Percentiles rank a stretch among this genome's conserved stretches.
These are phyloP conservation scores for Phymorhynchus buccinoides DNA, from an alignment of 1,140 invertebrate genomes.

Conservation along the genomic window DNA sequence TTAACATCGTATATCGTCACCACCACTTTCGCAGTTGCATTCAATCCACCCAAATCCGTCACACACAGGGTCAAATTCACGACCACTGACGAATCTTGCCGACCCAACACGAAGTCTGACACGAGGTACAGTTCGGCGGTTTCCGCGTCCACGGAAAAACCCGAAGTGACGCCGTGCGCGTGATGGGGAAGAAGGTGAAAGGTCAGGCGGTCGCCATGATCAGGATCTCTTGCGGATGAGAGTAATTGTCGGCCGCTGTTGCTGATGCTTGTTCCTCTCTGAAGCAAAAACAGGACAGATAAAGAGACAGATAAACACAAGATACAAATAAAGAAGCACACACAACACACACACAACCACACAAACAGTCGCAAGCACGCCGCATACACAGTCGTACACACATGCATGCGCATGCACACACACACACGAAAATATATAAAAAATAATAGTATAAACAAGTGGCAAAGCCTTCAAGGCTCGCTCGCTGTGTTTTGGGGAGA, in stretches of 20 bases:
- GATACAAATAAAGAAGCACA: too few relatives aligned
- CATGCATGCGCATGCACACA: too few relatives aligned
- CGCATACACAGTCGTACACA: neutral
- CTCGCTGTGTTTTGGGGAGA: too few relatives aligned
- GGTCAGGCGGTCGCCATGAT: neutral
- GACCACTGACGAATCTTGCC: neutral
- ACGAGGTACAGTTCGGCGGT: neutral
- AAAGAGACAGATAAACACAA: too few relatives aligned
- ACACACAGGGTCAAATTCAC: neutral
- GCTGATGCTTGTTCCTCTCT: neutral
- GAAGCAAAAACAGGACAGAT: too few relatives aligned
- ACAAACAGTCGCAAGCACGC: neutral
- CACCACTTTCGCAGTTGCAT: neutral
- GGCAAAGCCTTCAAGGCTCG: too few relatives aligned
- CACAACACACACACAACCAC: neutral
- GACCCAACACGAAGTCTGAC: neutral
- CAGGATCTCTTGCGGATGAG: neutral
- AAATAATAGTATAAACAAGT: too few relatives aligned
- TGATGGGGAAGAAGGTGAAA: neutral
- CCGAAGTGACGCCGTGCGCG: neutral
- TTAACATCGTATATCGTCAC: neutral
- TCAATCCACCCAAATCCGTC: neutral
- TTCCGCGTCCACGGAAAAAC: conserved; percentile 6
- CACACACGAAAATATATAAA: too few relatives aligned
- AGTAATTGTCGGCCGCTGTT: neutral